Base-by-base conservation (phyloP, 2,113 vertebrate species). In the Vulpes ferrilata region DNA sequence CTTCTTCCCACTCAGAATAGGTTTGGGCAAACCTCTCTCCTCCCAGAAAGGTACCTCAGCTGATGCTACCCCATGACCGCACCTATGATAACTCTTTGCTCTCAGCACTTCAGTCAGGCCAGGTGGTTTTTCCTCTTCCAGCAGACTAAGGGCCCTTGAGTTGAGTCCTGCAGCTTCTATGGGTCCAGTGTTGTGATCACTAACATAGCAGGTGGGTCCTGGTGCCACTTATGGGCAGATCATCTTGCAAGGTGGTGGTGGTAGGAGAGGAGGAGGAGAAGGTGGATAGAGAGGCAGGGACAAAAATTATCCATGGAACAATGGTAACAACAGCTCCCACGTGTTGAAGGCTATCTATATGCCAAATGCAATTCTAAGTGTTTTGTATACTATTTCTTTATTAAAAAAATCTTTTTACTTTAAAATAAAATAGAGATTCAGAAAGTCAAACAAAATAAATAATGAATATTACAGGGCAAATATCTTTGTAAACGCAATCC, bases 381-480 rank as follows among this genome's bases (percentile, higher is more conserved):
- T 43, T 35, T 88, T 74, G 53, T 11, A 53, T 38, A 55, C 80
- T 88, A 74, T 51, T 86, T 74, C n/a, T 60, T 53, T 60, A 35
- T 62, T 82, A 1, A n/a, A 57, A 78, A 78, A 92, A 74, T 6
- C 35, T 53, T 74, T 60, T 57, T 89, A 64, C 19, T 93, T 0
- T 73, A 83, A 92, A 65, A 93, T 32, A 83, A 89, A 90, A 94
- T 19, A 92, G 3, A 76, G 64, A 30, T 79, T 11, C 48, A 80
- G 73, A 97, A 90, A 92, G 64, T 16, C 11, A 78, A 65, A 89
- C 5, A 43, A 88, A 87, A n/a, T 8, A 90, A 87, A 79, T 79
- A 51, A 81, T 51, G 23, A 74, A 74, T 76, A 27, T 43, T 74
- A 71, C 38, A 53, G 64, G 73, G 32, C 20, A 38, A 90, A 57